Evolutionary conservation across 2,888 invertebrate species (phyloP).

Genomic region (Spodoptera exigua): DNA sequence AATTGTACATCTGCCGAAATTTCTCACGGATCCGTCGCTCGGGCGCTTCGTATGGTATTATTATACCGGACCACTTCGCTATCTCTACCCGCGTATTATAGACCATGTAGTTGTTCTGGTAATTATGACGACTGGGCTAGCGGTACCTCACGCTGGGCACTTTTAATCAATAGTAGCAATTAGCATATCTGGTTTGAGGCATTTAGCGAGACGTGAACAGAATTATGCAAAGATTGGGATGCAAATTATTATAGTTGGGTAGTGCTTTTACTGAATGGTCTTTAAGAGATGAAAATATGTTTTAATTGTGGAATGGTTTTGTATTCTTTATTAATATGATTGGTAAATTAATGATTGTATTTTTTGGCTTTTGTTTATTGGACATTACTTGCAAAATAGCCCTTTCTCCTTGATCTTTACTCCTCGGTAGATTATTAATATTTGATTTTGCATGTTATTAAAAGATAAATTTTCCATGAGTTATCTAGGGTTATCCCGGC

Average conservation of each 20-base stretch:
- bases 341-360: constrained; percentile 5
- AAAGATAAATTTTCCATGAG: constrained; percentile 19
- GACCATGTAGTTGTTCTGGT: constrained; percentile 68
- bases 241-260: constrained; percentile 46
- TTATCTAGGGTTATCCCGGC: constrained; percentile 24
- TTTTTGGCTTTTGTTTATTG: constrained; percentile 2
- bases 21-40: constrained; percentile 85
- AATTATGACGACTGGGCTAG: constrained; percentile 85
- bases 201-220: constrained; percentile 64
- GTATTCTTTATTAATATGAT: constrained; percentile 1
- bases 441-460: constrained; percentile 21
- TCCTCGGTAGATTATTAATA: background rate
- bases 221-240: constrained; percentile 60
- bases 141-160: constrained; percentile 77
- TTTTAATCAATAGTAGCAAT: constrained; percentile 81
- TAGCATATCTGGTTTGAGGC: constrained; percentile 80
- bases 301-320: constrained; percentile 22
- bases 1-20: constrained; percentile 90
- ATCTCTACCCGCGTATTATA: constrained; percentile 80
- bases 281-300: constrained; percentile 24
- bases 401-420: no score
- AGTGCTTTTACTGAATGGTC: constrained; percentile 39
- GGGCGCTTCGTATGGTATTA: constrained; percentile 81
- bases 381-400: background rate
- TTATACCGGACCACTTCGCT: constrained; percentile 80